Evolutionary conservation across 2,113 vertebrate species (phyloP).

Genomic region (Chloroceryle aenea): DNA sequence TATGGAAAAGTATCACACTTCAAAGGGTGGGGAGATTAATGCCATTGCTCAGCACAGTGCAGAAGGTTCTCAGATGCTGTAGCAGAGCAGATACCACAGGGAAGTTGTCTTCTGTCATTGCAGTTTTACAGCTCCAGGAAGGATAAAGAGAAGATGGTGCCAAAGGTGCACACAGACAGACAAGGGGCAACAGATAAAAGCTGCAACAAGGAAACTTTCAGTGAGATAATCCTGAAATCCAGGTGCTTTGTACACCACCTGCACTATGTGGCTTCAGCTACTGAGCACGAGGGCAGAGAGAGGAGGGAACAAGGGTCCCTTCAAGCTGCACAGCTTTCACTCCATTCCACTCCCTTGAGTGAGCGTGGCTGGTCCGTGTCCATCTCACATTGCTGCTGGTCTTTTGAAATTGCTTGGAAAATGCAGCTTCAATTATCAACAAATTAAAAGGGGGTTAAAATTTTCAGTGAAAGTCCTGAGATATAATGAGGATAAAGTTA

Average conservation of each 20-base stretch:
- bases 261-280: neutral
- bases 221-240: neutral
- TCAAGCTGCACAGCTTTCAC: neutral
- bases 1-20: neutral
- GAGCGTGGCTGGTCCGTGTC: neutral
- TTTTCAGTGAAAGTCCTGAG: neutral
- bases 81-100: neutral
- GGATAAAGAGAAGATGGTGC: neutral
- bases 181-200: neutral
- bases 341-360: fast-evolving
- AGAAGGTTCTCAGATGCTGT: neutral
- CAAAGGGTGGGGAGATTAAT: neutral
- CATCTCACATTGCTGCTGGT: neutral
- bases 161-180: neutral
- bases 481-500: neutral
- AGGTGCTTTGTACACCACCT: neutral
- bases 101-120: neutral
- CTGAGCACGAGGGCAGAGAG: fast-evolving
- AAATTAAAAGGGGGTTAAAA: neutral
- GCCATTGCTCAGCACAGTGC: neutral
- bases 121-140: neutral
- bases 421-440: neutral
- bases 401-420: neutral
- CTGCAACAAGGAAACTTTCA: neutral
- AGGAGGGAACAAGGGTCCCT: neutral